phyloP scores from a whole-genome alignment of 2,888 invertebrate genomes.

The Pediacus dermestoides region DNA sequence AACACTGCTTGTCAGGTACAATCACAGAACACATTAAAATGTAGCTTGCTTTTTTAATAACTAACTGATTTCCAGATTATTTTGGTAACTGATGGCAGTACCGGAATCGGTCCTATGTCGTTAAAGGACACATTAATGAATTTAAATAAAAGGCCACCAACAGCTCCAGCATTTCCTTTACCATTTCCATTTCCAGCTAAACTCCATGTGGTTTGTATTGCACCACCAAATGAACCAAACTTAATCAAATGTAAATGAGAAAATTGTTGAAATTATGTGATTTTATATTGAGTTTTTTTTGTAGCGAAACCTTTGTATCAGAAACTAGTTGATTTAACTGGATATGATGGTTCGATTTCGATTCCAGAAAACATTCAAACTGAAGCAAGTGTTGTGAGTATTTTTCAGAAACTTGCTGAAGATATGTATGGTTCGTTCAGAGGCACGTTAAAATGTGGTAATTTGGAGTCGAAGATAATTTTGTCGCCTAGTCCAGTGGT shows the following conservation, averaged over 20 bases:
- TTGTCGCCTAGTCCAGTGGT: slow-evolving; percentile 73
- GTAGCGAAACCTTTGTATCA: slow-evolving; percentile 71
- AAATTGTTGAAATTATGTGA: slow-evolving; percentile 2
- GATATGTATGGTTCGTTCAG: slow-evolving; percentile 70
- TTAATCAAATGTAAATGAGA: slow-evolving; percentile 45
- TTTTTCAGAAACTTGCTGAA: slow-evolving; percentile 68
- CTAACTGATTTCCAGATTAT: slow-evolving; percentile 53
- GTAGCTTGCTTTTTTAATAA: neutral
- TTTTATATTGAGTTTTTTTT: slow-evolving; percentile 31
- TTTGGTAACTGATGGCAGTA: slow-evolving; percentile 72
- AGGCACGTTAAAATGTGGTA: slow-evolving; percentile 70
- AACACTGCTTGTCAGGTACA: slow-evolving; percentile 77
- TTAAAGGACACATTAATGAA: slow-evolving; percentile 57
- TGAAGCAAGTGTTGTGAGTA: slow-evolving; percentile 49
- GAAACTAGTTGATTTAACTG: slow-evolving; percentile 73
- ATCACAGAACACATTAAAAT: slow-evolving; percentile 5
- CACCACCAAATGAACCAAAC: slow-evolving; percentile 61
- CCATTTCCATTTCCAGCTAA: slow-evolving; percentile 79
- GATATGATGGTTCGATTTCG: slow-evolving; percentile 60
- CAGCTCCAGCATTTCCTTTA: slow-evolving; percentile 62
- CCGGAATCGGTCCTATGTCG: slow-evolving; percentile 65
- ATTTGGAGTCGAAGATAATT: slow-evolving; percentile 67
- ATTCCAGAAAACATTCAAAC: slow-evolving; percentile 54
- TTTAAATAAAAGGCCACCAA: slow-evolving; percentile 47
- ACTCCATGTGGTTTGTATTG: slow-evolving; percentile 71